These are phyloP conservation scores for Cyanistes caeruleus DNA, from an alignment of 2,113 vertebrate species.

Conservation along the genomic window DNA sequence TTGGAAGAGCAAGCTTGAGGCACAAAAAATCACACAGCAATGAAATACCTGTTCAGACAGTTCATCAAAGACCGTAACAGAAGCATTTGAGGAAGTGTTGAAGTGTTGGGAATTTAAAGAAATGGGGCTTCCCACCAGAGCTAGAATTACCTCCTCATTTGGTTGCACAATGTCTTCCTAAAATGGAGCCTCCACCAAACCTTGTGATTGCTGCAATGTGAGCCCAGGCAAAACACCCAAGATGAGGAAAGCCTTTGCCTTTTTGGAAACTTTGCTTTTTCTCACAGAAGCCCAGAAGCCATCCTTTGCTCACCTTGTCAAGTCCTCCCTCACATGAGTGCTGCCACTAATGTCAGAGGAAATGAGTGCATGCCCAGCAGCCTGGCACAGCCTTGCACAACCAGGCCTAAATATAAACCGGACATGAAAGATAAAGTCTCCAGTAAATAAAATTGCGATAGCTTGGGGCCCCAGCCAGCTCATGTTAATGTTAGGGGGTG, in stretches of 20 bases:
- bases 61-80: background rate
- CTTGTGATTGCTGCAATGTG: background rate
- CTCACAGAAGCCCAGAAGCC: background rate
- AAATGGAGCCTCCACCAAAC: background rate
- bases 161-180: background rate
- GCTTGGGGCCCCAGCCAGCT: background rate
- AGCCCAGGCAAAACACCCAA: background rate
- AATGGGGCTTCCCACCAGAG: rapidly evolving
- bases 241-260: background rate
- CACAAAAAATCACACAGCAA: background rate
- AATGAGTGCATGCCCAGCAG: background rate
- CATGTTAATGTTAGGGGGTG: background rate
- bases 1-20: background rate
- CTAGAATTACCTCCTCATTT: background rate
- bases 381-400: background rate
- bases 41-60: background rate
- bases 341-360: background rate
- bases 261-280: background rate
- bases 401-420: background rate
- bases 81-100: background rate
- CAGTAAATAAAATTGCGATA: background rate
- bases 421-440: background rate
- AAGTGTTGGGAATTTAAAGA: background rate
- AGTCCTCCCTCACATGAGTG: background rate
- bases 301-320: background rate